A percentile compares a stretch with the other conserved stretches of the same genome.
Conservation (phyloP, 2,888 invertebrate species). For the Petrolisthes cinctipes region DNA sequence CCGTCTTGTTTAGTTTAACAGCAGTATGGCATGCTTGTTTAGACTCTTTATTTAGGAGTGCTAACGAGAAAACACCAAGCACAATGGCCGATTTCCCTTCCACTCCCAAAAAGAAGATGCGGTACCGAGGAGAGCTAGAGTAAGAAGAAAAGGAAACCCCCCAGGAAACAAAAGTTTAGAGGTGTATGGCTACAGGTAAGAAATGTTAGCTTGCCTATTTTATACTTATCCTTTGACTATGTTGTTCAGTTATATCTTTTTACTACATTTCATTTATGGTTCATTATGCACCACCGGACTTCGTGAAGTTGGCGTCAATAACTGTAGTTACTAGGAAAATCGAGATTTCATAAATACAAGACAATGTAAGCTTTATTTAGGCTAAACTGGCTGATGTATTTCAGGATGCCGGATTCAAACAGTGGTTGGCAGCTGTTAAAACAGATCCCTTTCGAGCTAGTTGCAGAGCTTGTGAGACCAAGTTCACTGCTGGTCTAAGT, state of each 20-base stretch:
- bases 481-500: conserved; percentile 22
- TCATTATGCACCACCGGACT: too few relatives aligned
- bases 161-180: conserved; percentile 32
- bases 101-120: conserved; percentile 15
- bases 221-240: too few relatives aligned
- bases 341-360: too few relatives aligned
- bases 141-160: conserved; percentile 16
- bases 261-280: too few relatives aligned
- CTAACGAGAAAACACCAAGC: not conserved
- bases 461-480: conserved; percentile 28
- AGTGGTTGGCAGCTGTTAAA: conserved; percentile 25
- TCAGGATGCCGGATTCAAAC: conserved; percentile 30
- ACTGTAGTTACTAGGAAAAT: too few relatives aligned
- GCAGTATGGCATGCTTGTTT: too few relatives aligned
- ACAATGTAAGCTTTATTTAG: too few relatives aligned
- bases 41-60: too few relatives aligned
- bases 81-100: not conserved
- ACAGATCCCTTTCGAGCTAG: conserved; percentile 25
- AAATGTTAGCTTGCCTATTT: not conserved
- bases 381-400: too few relatives aligned
- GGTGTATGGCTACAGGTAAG: conserved; percentile 17
- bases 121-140: conserved; percentile 8
- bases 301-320: too few relatives aligned
- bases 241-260: too few relatives aligned
- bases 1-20: too few relatives aligned